Percentiles rank a stretch among this genome's conserved stretches.
These are phyloP conservation scores for Eleutherodactylus coqui DNA, from an alignment of 2,797 vertebrate species.

Conservation along the genomic window DNA sequence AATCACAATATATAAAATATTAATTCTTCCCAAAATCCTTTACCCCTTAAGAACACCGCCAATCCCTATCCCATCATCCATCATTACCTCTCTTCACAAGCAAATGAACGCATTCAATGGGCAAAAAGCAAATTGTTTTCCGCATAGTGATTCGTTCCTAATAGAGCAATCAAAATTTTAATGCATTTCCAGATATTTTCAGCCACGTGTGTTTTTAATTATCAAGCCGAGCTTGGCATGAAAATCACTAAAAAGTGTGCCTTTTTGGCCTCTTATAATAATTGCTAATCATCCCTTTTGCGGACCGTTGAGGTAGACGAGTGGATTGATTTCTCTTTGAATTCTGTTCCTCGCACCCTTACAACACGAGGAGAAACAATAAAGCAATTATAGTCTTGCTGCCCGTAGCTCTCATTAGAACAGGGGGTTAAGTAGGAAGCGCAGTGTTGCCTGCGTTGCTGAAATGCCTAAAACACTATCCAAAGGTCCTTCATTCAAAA, in stretches of 20 bases:
- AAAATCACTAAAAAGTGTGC: not conserved
- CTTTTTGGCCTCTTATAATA: not conserved
- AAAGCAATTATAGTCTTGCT: not conserved
- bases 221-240: no score
- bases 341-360: not conserved
- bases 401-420: no score
- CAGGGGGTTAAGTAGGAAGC: not conserved
- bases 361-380: not conserved
- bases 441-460: not conserved
- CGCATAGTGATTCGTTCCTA: no score
- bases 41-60: no score
- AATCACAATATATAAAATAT: no score
- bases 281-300: not conserved
- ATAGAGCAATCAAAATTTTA: no score
- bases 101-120: no score
- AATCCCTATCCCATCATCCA: no score
- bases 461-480: conserved; percentile 10
- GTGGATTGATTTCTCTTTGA: not conserved
- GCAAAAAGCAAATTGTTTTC: no score
- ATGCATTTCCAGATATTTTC: no score
- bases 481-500: conserved; percentile 7
- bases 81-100: no score
- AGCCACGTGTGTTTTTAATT: not conserved
- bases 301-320: not conserved
- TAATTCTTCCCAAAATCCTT: no score